Conservation (phyloP, 2,888 invertebrate species). For the Vesta saturnalis region DNA sequence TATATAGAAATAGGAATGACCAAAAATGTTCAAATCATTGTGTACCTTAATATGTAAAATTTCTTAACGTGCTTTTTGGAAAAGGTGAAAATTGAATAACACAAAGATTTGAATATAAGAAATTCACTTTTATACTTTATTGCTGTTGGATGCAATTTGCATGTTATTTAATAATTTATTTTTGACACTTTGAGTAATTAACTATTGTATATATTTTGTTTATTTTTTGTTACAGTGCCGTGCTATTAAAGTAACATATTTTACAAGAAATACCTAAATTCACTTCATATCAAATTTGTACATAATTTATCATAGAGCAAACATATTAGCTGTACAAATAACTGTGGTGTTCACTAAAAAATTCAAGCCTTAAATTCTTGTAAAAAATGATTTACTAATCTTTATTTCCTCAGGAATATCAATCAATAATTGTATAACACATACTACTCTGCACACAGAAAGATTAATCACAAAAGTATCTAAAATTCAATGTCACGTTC, state of each 20-base stretch:
- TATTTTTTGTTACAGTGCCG: conserved; percentile 6
- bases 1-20: conserved; percentile 10
- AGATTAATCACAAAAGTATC: too few species aligned
- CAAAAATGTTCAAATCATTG: conserved; percentile 21
- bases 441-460: background rate
- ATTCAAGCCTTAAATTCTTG: conserved; percentile 6
- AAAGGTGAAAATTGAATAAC: background rate
- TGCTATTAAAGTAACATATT: background rate
- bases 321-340: conserved; percentile 26
- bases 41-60: too few species aligned
- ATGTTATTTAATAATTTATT: conserved; percentile 33
- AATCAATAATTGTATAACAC: background rate
- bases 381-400: background rate
- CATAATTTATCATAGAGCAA: conserved; percentile 23
- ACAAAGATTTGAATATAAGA: conserved; percentile 20
- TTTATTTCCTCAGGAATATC: conserved; percentile 11
- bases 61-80: too few species aligned
- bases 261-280: conserved; percentile 17
- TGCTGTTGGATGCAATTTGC: conserved; percentile 11
- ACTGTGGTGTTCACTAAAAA: conserved; percentile 22
- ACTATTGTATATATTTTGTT: conserved; percentile 26
- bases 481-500: too few species aligned
- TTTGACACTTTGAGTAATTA: conserved; percentile 13
- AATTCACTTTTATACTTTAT: background rate
- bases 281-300: conserved; percentile 24